phyloP scores from a whole-genome alignment of 2,113 vertebrate genomes.

The Rhipidura dahli region DNA sequence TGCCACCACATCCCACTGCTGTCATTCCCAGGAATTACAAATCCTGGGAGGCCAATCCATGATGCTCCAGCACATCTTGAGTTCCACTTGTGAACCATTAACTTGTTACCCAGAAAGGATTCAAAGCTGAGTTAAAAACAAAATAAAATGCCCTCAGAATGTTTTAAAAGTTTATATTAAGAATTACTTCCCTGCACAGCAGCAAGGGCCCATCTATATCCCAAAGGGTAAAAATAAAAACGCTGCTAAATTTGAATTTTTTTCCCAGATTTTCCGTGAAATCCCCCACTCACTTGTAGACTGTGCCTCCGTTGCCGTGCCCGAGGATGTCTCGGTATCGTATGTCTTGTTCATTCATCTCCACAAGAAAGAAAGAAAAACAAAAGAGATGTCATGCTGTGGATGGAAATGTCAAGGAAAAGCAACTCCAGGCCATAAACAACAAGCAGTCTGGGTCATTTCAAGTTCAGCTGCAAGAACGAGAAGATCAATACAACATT shows the following conservation, averaged over 20 bases:
- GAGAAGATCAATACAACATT: slow-evolving; percentile 91
- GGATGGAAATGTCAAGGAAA: slow-evolving; percentile 84
- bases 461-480: slow-evolving; percentile 89
- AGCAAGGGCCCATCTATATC: not conserved
- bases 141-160: slow-evolving; percentile 44
- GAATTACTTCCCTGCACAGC: not conserved
- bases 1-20: slow-evolving; percentile 28
- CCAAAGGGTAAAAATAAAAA: fast-evolving
- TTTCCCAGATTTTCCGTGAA: not conserved
- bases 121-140: slow-evolving; percentile 28
- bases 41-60: not conserved
- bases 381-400: slow-evolving; percentile 78
- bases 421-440: slow-evolving; percentile 87
- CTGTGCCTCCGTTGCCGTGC: slow-evolving; percentile 95
- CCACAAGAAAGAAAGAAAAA: slow-evolving; percentile 79
- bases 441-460: slow-evolving; percentile 84
- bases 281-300: slow-evolving; percentile 93
- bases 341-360: slow-evolving; percentile 99
- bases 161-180: not conserved
- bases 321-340: slow-evolving; percentile 95
- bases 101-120: slow-evolving; percentile 20
- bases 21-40: not conserved
- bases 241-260: not conserved
- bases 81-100: slow-evolving; percentile 32
- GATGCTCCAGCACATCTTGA: slow-evolving; percentile 34